phyloP scores from a whole-genome alignment of 2,797 vertebrate species.

The Phoxinus dragarum region DNA sequence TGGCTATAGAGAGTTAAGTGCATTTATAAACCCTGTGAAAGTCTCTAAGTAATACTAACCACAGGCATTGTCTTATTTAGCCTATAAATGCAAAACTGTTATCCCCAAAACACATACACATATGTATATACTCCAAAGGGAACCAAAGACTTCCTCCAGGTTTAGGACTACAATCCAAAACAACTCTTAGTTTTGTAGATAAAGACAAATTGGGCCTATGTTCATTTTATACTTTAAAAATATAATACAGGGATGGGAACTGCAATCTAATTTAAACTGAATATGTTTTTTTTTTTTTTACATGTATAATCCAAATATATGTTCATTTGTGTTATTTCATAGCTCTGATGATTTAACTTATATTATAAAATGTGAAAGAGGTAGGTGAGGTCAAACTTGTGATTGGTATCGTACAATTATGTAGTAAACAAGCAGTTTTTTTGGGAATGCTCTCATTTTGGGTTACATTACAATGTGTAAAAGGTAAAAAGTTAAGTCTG shows the following conservation, averaged over 20 bases:
- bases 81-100: background rate
- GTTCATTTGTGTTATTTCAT: background rate
- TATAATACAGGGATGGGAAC: too few relatives aligned
- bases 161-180: background rate
- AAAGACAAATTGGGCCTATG: background rate
- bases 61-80: background rate
- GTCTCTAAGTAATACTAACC: background rate
- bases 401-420: too few relatives aligned
- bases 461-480: background rate
- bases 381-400: background rate
- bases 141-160: background rate
- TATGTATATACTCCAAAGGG: too few relatives aligned
- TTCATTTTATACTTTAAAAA: background rate
- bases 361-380: background rate
- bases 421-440: background rate
- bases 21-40: background rate
- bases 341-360: background rate
- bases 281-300: background rate
- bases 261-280: background rate
- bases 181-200: background rate
- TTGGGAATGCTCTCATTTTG: background rate
- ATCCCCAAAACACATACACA: background rate
- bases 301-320: background rate
- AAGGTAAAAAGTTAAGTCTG: background rate
- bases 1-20: background rate